Conservation (phyloP, 2,888 invertebrate species). For the Neoascia interrupta region DNA sequence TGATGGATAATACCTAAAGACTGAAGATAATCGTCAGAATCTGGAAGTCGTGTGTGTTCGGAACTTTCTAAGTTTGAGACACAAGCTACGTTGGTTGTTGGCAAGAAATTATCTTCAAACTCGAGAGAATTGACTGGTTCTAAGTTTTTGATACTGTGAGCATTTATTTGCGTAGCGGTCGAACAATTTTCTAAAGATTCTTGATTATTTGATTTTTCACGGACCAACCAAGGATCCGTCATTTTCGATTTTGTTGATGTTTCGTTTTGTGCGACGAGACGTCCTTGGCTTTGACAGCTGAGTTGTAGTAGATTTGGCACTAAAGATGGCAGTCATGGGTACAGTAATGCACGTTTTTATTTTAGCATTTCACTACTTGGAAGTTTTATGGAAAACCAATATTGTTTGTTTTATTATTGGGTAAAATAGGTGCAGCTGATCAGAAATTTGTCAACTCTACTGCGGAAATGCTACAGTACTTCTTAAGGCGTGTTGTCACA, state of each 20-base stretch:
- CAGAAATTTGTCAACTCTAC: too few relatives aligned
- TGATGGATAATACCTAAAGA: constrained; percentile 83
- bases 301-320: background rate
- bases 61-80: constrained; percentile 77
- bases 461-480: too few relatives aligned
- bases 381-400: too few relatives aligned
- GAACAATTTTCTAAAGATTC: constrained; percentile 42
- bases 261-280: constrained; percentile 43
- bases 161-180: too few relatives aligned
- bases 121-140: constrained; percentile 53
- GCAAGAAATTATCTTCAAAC: constrained; percentile 83
- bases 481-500: too few relatives aligned
- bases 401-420: too few relatives aligned
- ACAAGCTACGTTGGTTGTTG: constrained; percentile 76
- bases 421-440: too few relatives aligned
- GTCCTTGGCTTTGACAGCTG: constrained; percentile 15
- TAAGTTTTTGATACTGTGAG: too few relatives aligned
- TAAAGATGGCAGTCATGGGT: background rate
- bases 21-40: constrained; percentile 80
- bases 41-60: constrained; percentile 79
- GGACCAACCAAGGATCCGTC: constrained; percentile 75
- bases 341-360: constrained; percentile 15
- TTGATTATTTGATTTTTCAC: constrained; percentile 60
- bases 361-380: too few relatives aligned
- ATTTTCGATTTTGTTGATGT: constrained; percentile 69